A percentile compares a stretch with the other conserved stretches of the same genome.
Evolutionary conservation across 2,113 vertebrate genomes (phyloP).

Genomic region (Crocuta crocuta): DNA sequence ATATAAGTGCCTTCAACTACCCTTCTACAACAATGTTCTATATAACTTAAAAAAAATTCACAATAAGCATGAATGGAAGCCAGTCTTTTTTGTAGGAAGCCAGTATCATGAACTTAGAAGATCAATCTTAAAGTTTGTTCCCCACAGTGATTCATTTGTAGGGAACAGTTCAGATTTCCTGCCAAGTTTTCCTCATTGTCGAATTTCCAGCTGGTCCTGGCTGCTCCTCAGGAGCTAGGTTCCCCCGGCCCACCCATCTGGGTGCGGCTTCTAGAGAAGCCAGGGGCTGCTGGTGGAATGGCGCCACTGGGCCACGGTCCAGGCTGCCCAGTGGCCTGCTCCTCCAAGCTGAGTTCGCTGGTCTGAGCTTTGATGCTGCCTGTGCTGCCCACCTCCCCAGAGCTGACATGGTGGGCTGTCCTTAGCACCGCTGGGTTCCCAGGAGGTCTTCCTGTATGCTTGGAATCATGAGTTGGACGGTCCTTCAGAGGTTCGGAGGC

Average conservation of each 20-base stretch:
- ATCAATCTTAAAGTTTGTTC: background rate
- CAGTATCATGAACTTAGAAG: background rate
- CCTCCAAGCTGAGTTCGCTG: accelerated
- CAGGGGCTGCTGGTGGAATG: accelerated
- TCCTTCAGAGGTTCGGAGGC: background rate
- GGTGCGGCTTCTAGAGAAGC: background rate
- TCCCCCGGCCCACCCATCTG: background rate
- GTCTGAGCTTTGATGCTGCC: background rate
- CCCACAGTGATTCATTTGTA: background rate
- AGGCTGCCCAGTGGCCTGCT: accelerated
- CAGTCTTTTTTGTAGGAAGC: background rate
- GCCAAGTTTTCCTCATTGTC: background rate
- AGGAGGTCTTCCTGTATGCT: background rate
- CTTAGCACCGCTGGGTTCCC: accelerated
- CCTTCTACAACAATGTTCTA: background rate
- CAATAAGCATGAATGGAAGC: accelerated
- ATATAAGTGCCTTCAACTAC: background rate
- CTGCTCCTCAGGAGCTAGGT: background rate
- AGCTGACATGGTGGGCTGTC: background rate
- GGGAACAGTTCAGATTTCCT: background rate
- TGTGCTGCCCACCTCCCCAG: accelerated
- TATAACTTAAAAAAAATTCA: background rate
- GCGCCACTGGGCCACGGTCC: accelerated
- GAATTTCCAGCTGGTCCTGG: background rate
- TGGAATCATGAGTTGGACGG: accelerated